Conservation (phyloP, 1,140 invertebrate species). For the Macrocentrus cingulum region DNA sequence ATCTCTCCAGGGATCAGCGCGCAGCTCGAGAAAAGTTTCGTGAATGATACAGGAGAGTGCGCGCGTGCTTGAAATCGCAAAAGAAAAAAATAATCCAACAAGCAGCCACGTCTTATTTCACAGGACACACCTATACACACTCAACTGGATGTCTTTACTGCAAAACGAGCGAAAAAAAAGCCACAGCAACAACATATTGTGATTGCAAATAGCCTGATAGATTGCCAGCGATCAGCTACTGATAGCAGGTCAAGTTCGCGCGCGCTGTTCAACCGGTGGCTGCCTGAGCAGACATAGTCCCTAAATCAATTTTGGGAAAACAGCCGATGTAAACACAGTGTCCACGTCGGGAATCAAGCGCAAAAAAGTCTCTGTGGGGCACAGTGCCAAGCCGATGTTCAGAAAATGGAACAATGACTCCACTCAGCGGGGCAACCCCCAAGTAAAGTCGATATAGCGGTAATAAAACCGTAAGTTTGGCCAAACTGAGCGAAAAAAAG, state of each 20-base stretch:
- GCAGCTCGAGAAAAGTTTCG: constrained; percentile 15
- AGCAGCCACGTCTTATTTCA: no score
- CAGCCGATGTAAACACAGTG: constrained; percentile 27
- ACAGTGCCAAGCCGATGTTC: constrained; percentile 19
- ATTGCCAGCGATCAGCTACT: background rate
- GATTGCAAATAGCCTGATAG: no score
- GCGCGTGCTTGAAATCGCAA: constrained; percentile 26
- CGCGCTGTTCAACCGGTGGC: constrained; percentile 29
- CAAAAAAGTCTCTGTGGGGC: constrained; percentile 13
- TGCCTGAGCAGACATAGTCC: constrained; percentile 20
- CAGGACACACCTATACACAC: background rate
- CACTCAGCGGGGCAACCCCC: constrained; percentile 9
- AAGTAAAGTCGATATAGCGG: no score
- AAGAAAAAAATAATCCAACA: constrained; percentile 5
- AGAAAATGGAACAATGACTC: constrained; percentile 28
- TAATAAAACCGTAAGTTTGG: no score
- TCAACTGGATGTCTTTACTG: background rate
- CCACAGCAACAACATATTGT: background rate
- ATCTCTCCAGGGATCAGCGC: constrained; percentile 24
- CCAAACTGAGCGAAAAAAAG: no score
- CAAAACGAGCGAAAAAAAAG: background rate
- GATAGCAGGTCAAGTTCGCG: background rate
- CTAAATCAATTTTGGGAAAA: constrained; percentile 31
- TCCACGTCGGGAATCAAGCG: constrained; percentile 8
- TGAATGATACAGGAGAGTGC: constrained; percentile 26